Evolutionary conservation across 2,113 vertebrate species (phyloP).

Genomic region (Nymphicus hollandicus): DNA sequence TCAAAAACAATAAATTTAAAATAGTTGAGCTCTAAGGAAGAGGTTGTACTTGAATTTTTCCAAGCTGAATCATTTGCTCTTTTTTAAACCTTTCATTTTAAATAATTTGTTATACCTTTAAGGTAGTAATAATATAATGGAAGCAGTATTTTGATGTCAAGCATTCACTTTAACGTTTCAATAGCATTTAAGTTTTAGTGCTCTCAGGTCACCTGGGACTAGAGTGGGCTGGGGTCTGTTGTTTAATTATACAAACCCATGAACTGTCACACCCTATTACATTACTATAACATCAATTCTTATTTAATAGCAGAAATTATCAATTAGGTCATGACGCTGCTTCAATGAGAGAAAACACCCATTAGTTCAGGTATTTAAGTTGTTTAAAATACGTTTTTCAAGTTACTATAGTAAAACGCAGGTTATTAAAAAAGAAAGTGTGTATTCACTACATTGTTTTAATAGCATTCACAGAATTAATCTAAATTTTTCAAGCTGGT

Average conservation of each 20-base stretch:
- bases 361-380: not conserved
- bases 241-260: not conserved
- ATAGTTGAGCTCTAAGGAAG: not conserved
- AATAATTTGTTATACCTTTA: not conserved
- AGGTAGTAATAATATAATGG: not conserved
- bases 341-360: not conserved
- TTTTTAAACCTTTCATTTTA: not conserved
- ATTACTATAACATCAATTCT: not conserved
- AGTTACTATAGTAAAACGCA: not conserved
- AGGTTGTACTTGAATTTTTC: not conserved
- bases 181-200: not conserved
- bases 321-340: not conserved
- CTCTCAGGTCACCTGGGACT: not conserved
- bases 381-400: not conserved
- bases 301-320: not conserved
- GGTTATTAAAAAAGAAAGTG: not conserved
- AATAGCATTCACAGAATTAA: not conserved
- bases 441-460: not conserved
- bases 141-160: not conserved
- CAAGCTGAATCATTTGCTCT: not conserved
- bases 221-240: not conserved
- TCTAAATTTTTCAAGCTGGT: not conserved
- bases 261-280: not conserved
- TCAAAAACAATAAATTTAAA: not conserved
- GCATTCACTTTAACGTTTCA: not conserved